Conservation (phyloP, 2,888 invertebrate genomes). For the Miltochrista miniata region DNA sequence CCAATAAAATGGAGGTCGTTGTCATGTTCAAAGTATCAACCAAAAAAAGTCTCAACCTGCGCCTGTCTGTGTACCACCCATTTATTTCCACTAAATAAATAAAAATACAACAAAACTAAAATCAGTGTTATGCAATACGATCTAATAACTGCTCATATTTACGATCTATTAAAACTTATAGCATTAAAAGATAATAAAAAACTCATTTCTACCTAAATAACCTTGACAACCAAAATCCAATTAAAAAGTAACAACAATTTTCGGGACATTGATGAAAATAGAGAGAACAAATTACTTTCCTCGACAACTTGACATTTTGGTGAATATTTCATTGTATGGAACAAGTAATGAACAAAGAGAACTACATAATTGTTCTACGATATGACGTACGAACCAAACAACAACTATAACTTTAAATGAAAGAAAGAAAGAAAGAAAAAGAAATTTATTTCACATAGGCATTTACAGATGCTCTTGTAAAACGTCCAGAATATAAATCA, state of each 20-base stretch:
- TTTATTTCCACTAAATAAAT: no score
- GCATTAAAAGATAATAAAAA: not conserved
- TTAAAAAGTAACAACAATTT: slow-evolving; percentile 6
- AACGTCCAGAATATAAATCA: no score
- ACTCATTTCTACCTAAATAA: not conserved
- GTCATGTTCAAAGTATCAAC: no score
- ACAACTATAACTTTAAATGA: slow-evolving; percentile 12
- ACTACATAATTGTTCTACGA: slow-evolving; percentile 9
- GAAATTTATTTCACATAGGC: no score
- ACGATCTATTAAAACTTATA: not conserved
- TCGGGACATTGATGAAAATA: not conserved
- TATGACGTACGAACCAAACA: slow-evolving; percentile 7
- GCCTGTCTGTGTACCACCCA: no score
- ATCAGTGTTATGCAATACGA: no score
- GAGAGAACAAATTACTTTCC: slow-evolving; percentile 4
- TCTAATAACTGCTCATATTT: not conserved
- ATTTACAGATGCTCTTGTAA: no score
- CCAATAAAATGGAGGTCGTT: no score
- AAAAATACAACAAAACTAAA: no score
- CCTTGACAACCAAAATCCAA: slow-evolving; percentile 3
- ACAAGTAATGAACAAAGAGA: slow-evolving; percentile 18
- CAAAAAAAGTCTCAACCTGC: no score
- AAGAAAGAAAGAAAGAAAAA: no score
- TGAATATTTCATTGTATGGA: slow-evolving; percentile 9
- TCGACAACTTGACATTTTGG: slow-evolving; percentile 12